phyloP scores from a whole-genome alignment of 2,113 vertebrate genomes.

The Eonycteris spelaea region DNA sequence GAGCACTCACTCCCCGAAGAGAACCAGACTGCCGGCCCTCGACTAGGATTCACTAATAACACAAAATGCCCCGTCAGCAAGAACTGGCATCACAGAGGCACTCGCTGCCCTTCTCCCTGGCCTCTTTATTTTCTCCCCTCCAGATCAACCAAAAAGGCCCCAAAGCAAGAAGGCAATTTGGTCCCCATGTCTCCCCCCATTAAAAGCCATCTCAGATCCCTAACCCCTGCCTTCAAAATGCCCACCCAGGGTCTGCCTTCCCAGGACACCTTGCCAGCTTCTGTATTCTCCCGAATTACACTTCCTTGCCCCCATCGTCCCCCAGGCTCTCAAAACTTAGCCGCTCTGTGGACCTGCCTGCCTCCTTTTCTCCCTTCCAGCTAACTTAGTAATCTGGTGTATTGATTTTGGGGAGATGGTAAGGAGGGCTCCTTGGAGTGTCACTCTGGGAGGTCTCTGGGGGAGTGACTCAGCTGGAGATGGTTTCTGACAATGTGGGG shows the following conservation, averaged over 20 bases:
- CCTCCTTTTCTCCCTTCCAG: not conserved
- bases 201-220: not conserved
- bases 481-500: not conserved
- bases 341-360: not conserved
- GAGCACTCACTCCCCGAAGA: not conserved
- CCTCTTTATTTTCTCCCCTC: not conserved
- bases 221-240: not conserved
- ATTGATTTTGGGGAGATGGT: not conserved
- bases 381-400: not conserved
- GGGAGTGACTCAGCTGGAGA: not conserved
- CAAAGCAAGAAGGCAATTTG: not conserved
- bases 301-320: not conserved
- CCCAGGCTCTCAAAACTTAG: not conserved
- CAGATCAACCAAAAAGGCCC: not conserved
- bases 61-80: not conserved
- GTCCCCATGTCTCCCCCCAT: not conserved
- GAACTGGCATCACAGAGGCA: not conserved
- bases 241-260: not conserved
- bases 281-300: not conserved
- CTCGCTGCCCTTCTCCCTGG: not conserved
- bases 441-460: not conserved
- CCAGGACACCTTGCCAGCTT: rapidly evolving
- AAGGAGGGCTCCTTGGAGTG: not conserved
- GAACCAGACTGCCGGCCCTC: too few species aligned
- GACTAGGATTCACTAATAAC: too few species aligned